Evolutionary conservation across 2,797 vertebrate species (phyloP).

Genomic region (Aselliscus stoliczkanus): DNA sequence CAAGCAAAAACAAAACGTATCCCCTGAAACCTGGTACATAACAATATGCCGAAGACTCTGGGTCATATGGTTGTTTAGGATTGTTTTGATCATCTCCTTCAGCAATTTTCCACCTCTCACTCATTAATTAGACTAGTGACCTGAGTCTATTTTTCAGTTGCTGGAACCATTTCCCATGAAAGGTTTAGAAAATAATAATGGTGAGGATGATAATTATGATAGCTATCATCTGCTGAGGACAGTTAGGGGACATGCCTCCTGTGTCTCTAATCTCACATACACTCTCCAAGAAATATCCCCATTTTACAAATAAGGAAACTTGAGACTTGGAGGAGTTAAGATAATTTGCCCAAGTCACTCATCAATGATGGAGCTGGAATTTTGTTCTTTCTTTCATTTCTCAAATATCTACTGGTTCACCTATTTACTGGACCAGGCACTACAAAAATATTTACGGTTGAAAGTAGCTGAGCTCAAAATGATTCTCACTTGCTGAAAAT

Average conservation of each 20-base stretch:
- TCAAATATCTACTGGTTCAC: neutral
- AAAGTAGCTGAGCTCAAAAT: neutral
- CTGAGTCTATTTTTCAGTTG: neutral
- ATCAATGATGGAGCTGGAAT: neutral
- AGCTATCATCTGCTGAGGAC: neutral
- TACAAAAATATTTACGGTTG: neutral
- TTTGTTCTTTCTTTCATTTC: neutral
- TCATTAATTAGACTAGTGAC: neutral
- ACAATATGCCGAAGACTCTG: neutral
- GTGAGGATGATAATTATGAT: neutral
- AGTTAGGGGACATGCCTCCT: neutral
- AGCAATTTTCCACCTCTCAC: neutral
- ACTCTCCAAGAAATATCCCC: neutral
- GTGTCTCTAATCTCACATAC: neutral
- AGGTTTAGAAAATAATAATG: neutral
- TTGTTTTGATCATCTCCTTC: neutral
- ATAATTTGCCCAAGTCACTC: neutral
- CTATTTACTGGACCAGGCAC: neutral
- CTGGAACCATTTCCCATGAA: neutral
- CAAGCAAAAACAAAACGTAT: conserved; percentile 58
- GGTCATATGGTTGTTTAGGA: neutral
- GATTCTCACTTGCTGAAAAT: neutral
- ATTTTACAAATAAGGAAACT: neutral
- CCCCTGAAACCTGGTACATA: neutral
- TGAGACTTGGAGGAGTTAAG: neutral